Conservation (phyloP, 2,797 vertebrate genomes). For the Siniperca undulata region DNA sequence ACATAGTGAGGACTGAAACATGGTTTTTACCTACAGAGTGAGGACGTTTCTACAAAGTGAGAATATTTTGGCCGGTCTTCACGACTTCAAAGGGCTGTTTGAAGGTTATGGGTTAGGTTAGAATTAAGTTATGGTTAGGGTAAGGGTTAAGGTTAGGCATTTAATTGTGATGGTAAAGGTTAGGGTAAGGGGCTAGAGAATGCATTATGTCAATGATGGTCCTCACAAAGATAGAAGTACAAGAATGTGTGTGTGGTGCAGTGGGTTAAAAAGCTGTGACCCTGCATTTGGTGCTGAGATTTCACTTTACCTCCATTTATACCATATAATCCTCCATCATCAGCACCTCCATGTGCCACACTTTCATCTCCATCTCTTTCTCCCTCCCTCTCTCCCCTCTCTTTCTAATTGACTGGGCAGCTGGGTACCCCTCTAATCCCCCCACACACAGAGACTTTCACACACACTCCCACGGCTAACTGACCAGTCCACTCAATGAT, state of each 20-base stretch:
- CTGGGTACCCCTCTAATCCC: constrained; percentile 66
- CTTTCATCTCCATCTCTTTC: constrained; percentile 73
- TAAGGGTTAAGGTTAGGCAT: no score
- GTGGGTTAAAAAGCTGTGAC: constrained; percentile 63
- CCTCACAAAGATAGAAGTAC: no score
- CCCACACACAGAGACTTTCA: constrained; percentile 14
- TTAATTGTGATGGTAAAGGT: no score
- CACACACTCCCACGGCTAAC: constrained; percentile 51
- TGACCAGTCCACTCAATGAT: constrained; percentile 70
- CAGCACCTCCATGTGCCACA: constrained; percentile 57
- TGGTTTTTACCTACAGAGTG: no score
- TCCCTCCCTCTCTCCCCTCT: constrained; percentile 28
- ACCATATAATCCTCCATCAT: constrained; percentile 73
- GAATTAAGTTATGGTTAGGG: no score
- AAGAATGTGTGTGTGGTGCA: not conserved
- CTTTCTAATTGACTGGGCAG: constrained; percentile 68
- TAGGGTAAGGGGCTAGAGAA: no score
- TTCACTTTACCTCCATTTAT: constrained; percentile 54
- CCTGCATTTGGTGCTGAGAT: constrained; percentile 54
- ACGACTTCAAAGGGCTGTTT: no score
- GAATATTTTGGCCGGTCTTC: no score
- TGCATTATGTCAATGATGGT: no score
- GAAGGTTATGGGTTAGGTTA: no score
- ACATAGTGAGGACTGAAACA: no score
- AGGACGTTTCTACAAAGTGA: no score